Percentiles rank a stretch among this genome's conserved stretches.
phyloP scores from a whole-genome alignment of 1,140 invertebrate species.

The Drosophila melanogaster region DNA sequence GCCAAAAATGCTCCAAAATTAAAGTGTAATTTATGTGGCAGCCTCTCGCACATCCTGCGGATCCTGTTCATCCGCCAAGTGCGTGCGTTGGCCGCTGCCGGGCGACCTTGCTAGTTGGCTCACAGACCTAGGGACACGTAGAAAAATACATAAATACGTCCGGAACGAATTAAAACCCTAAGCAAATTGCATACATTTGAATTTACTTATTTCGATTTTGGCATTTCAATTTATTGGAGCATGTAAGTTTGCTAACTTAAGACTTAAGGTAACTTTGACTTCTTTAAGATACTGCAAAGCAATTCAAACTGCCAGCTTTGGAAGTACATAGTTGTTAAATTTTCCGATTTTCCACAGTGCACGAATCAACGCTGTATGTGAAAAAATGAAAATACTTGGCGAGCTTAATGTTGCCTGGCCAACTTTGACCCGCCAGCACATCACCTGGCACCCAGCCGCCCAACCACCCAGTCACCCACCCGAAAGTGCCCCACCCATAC shows the following conservation, averaged over 20 bases:
- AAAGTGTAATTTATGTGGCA: slow-evolving; percentile 80
- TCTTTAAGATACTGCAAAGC: too few relatives aligned
- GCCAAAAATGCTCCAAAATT: slow-evolving; percentile 82
- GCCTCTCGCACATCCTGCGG: slow-evolving; percentile 46
- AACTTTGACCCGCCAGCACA: slow-evolving; percentile 62
- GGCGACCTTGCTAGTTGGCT: slow-evolving; percentile 36
- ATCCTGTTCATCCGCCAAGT: slow-evolving; percentile 70
- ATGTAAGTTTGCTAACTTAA: too few relatives aligned
- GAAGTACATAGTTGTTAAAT: neutral
- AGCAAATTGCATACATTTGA: too few relatives aligned
- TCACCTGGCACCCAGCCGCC: slow-evolving; percentile 46
- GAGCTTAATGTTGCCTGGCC: slow-evolving; percentile 71
- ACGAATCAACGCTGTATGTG: slow-evolving; percentile 44
- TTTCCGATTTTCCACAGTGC: slow-evolving; percentile 1
- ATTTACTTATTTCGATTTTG: neutral
- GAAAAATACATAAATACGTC: neutral
- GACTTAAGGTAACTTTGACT: too few relatives aligned
- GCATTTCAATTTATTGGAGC: too few relatives aligned
- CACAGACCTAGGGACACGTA: slow-evolving; percentile 2
- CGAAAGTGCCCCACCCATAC: slow-evolving; percentile 23
- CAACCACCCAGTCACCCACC: slow-evolving; percentile 2
- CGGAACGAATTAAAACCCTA: too few relatives aligned
- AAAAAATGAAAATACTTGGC: slow-evolving; percentile 61
- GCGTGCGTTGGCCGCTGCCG: slow-evolving; percentile 45
- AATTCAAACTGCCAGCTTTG: too few relatives aligned